phyloP scores from a whole-genome alignment of 2,888 invertebrate species.

The Lycia hirtaria region DNA sequence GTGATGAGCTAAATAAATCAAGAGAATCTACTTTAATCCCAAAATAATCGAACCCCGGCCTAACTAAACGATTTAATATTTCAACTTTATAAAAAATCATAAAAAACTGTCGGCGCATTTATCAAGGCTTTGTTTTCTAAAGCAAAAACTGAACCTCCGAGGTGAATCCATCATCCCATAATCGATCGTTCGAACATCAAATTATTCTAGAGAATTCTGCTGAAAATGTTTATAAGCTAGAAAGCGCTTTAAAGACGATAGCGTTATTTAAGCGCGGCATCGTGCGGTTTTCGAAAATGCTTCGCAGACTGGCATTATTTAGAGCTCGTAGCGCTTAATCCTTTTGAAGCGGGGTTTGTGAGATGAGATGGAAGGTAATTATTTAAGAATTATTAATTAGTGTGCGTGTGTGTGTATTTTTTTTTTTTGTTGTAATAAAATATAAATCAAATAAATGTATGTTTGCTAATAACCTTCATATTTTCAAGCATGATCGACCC shows the following conservation, averaged over 20 bases:
- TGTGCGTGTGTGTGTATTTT: conserved; percentile 3
- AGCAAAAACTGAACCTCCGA: conserved; percentile 31
- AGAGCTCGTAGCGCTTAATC: conserved; percentile 28
- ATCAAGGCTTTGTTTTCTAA: conserved; percentile 29
- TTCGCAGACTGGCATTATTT: conserved; percentile 23
- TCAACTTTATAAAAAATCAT: conserved; percentile 23
- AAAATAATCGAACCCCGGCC: conserved; percentile 12
- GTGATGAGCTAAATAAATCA: not conserved
- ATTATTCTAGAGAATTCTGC: conserved; percentile 48
- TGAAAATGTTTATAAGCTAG: conserved; percentile 44
- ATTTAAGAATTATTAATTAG: conserved; percentile 25
- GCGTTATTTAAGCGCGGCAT: conserved; percentile 26
- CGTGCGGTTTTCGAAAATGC: conserved; percentile 31
- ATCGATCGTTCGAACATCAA: conserved; percentile 64
- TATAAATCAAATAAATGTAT: too few relatives aligned
- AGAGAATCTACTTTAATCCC: conserved; percentile 12
- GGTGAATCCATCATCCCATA: conserved; percentile 64
- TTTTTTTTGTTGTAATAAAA: not conserved
- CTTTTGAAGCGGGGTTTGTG: conserved; percentile 15
- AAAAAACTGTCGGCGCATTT: conserved; percentile 25
- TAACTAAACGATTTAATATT: conserved; percentile 23
- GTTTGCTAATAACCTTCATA: too few relatives aligned
- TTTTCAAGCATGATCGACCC: too few relatives aligned
- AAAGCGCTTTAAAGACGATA: conserved; percentile 24
- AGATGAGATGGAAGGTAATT: conserved; percentile 15